phyloP scores from a whole-genome alignment of 2,113 vertebrate genomes.

The Caranx ignobilis region DNA sequence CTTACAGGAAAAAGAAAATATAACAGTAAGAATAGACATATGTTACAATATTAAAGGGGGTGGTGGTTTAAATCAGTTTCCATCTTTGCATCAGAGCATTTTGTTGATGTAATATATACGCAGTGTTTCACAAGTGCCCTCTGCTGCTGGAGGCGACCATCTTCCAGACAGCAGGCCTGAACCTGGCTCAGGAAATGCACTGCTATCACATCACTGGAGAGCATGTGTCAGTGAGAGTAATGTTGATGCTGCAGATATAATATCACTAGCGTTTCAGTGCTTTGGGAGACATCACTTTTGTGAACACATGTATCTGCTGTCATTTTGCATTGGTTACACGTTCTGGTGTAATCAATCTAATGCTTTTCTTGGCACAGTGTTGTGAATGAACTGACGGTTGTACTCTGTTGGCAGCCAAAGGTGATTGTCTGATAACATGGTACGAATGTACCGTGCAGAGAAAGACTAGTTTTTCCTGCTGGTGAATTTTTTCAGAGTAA shows the following conservation, averaged over 20 bases:
- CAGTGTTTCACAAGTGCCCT: conserved; percentile 41
- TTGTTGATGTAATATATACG: conserved; percentile 17
- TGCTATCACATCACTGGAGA: no score
- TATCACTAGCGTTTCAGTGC: background rate
- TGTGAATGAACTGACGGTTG: background rate
- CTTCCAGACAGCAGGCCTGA: background rate
- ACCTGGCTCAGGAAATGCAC: background rate
- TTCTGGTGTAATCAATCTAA: background rate
- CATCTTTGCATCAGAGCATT: background rate
- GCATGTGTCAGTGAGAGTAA: background rate
- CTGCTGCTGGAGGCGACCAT: background rate
- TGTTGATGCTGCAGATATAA: background rate
- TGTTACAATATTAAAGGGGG: background rate
- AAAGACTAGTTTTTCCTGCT: background rate
- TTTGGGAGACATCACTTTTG: no score
- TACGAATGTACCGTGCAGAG: background rate
- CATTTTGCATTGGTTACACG: background rate
- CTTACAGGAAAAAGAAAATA: no score
- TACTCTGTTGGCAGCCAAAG: background rate
- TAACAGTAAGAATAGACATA: no score
- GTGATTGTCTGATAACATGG: background rate
- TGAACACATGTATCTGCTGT: background rate
- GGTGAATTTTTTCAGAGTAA: background rate
- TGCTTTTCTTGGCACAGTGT: background rate
- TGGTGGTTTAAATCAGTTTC: background rate